phyloP scores from a whole-genome alignment of 2,113 vertebrate species.

The Pygathrix nemaeus region DNA sequence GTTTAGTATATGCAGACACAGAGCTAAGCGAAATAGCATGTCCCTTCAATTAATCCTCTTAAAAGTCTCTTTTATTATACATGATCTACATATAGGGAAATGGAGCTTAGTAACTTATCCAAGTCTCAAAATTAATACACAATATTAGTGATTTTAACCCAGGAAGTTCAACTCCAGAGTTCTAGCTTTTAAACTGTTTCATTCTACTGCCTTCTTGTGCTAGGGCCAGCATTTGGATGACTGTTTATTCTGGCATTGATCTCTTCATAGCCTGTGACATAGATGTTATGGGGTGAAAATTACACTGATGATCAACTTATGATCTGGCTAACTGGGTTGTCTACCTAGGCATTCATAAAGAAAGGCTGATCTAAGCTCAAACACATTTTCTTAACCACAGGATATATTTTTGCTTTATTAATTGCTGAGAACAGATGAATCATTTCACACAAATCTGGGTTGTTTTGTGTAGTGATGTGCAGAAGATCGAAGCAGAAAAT shows the following conservation, averaged over 20 bases:
- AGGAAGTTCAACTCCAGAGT: not conserved
- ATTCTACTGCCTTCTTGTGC: not conserved
- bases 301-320: not conserved
- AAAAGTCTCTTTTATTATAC: not conserved
- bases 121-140: not conserved
- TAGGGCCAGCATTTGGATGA: not conserved
- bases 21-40: not conserved
- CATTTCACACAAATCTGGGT: not conserved
- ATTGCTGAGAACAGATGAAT: not conserved
- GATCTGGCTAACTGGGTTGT: not conserved
- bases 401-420: not conserved
- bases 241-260: not conserved
- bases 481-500: not conserved
- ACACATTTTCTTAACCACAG: not conserved
- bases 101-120: not conserved
- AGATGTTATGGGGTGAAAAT: not conserved
- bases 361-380: not conserved
- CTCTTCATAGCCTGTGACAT: not conserved
- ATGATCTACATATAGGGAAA: not conserved
- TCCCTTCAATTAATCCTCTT: not conserved
- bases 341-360: not conserved
- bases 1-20: not conserved
- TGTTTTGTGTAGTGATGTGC: not conserved
- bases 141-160: not conserved
- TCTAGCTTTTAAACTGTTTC: not conserved